phyloP scores from a whole-genome alignment of 2,888 invertebrate genomes.

The Oscheius myriophilus region DNA sequence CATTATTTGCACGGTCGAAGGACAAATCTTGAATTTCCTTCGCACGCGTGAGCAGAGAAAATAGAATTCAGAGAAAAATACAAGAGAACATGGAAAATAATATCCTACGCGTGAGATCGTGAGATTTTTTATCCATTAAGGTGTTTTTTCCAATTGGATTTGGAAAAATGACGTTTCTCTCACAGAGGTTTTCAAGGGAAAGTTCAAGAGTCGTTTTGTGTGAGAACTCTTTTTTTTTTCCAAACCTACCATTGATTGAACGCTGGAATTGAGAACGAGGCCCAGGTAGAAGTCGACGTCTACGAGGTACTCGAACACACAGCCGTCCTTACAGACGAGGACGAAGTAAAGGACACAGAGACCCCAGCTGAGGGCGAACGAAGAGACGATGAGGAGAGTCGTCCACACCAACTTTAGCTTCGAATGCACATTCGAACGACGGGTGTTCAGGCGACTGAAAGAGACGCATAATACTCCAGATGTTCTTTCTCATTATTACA shows the following conservation, averaged over 20 bases:
- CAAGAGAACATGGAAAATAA: no score
- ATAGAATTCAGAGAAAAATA: no score
- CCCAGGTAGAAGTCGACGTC: conserved; percentile 58
- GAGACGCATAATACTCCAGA: no score
- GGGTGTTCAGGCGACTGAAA: conserved; percentile 26
- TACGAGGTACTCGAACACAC: conserved; percentile 56
- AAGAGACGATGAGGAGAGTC: conserved; percentile 64
- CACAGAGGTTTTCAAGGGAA: neutral
- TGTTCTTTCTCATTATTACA: no score
- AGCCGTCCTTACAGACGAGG: conserved; percentile 60
- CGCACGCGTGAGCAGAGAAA: no score
- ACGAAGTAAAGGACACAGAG: conserved; percentile 66
- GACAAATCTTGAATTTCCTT: no score
- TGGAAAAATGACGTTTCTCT: no score
- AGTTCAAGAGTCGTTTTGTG: neutral
- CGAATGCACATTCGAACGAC: conserved; percentile 49
- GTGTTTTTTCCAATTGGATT: no score
- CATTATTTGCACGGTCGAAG: no score
- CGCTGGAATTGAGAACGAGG: conserved; percentile 57
- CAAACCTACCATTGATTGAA: conserved; percentile 61
- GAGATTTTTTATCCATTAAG: no score
- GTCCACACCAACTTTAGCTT: conserved; percentile 67
- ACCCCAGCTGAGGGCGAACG: conserved; percentile 67
- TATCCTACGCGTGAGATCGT: no score
- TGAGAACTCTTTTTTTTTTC: no score